Evolutionary conservation across 2,797 vertebrate species (phyloP).

Genomic region (Cynopterus sphinx): DNA sequence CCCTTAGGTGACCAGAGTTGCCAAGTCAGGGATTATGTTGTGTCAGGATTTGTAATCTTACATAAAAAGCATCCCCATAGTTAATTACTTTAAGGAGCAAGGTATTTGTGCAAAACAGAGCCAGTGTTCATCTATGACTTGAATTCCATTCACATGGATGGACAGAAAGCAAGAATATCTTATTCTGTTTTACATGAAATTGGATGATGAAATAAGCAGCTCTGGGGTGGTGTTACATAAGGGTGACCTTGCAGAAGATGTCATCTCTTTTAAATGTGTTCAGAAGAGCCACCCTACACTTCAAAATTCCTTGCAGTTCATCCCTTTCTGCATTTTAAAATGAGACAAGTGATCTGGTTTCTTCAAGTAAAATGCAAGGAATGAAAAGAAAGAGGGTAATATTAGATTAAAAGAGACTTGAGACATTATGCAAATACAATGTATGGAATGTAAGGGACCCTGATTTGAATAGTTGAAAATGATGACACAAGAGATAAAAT

Average conservation of each 20-base stretch:
- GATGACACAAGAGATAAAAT: neutral
- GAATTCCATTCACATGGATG: neutral
- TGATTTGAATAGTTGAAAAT: conserved; percentile 18
- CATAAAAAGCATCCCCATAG: neutral
- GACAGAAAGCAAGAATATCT: neutral
- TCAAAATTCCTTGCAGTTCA: neutral
- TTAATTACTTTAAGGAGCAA: neutral
- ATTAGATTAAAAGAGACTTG: neutral
- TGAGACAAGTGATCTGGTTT: neutral
- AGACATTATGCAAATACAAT: neutral
- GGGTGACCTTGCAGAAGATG: neutral
- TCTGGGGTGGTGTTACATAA: neutral
- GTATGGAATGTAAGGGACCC: neutral
- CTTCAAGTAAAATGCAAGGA: neutral
- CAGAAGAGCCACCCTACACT: neutral
- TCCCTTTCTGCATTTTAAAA: conserved; percentile 16
- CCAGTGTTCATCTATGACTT: neutral
- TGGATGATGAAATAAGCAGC: neutral
- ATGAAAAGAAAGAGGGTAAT: neutral
- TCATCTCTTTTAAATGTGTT: neutral
- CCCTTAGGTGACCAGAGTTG: neutral
- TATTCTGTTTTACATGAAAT: neutral
- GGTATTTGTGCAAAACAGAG: neutral
- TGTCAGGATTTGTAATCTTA: neutral
- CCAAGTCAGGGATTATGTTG: neutral